Base-by-base conservation (phyloP, 2,797 vertebrate species). In the Phaenicophaeus curvirostris region DNA sequence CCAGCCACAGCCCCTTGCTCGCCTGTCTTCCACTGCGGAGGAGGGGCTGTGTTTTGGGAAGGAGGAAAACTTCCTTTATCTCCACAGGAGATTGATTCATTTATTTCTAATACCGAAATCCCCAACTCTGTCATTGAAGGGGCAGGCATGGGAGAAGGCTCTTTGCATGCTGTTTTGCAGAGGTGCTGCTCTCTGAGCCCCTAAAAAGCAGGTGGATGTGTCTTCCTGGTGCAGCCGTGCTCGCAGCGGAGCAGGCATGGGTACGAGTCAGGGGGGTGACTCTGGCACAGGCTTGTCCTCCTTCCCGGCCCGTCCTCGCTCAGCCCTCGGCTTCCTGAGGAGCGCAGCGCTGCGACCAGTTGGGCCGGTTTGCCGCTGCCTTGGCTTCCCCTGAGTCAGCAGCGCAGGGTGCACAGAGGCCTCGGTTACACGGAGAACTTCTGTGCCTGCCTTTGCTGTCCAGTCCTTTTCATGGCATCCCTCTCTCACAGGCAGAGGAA, bases 61-160 rank as follows among this genome's bases (percentile, higher is more conserved):
- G 51, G 48, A 57, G 30, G 44, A 68, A 53, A 17, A 35, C 58
- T 37, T 58, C 33, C 48, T 41, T 61, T 5, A 4, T 51, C 27
- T 78, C 66, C 33, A 15, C 13, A 6, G 66, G 5, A 39, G 27
- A 48, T 41, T 1, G 13, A 15, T 61, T 27, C 1, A 28, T 46
- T 58, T 78, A 5, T 27, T 59, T 59, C 41, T 8, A 53, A 2
- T 44, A 37, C 18, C 6, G 42, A 31, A 54, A 39, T 76, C 24
- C 15, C 37, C 1, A 3, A 1, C 24, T 5, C 21, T 23, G 1
- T 65, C 5, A 1, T 25, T 21, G 6, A 14, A 39, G 23, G 72
- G 27, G 53, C 15, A 57, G 67, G 53, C 77, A 42, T 46, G 19
- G 74, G 53, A 67, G 81, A 44, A 37, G 8, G 33, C 9, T 30